Base-by-base conservation (phyloP, 2,113 vertebrate species). In the Platichthys flesus region DNA sequence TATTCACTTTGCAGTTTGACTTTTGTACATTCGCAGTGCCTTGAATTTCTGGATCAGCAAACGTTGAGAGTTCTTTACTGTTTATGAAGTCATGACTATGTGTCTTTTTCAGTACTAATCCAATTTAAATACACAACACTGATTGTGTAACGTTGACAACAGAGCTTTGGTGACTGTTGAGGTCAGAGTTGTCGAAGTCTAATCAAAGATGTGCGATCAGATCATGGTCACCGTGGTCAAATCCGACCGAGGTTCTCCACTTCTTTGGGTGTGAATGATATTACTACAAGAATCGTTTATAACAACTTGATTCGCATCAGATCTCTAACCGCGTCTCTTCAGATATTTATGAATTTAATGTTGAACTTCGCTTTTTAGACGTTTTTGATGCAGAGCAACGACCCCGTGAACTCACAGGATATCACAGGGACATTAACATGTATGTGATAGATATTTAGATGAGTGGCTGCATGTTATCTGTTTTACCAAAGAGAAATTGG, bases 391-490 rank as follows among this genome's bases (percentile, higher is more conserved):
- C 58, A 49, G 65, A 67, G 64, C 31, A 49, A 47, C 52, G 42
- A 69, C 6, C 6, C 42, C 55, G 65, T 66, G 16, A 65, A 45
- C 45, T 74, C 60, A 65, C 55, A 23, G 69, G 23, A 20, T 35
- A 31, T 49, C 18, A 52, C 58, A 65, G 35, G 68, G 60, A 49
- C 14, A 57, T 72, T 69, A 7, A 67, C 37, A 14, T 67, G 61
- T 55, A 70, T 59, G 82, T 65, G 55, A 55, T 52, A 82, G 35
- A 73, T 77, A 65, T 81, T 84, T 90, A 81, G 59, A 71, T 2
- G 81, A 86, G 85, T 89, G 87, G 68, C 85, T 89, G 91, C 90
- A 91, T 91, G 90, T 18, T 24, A 45, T 76, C 70, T 78, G 80
- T 61, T 82, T 72, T 67, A 52, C 45, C 26, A 83, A 71, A 85